These are phyloP conservation scores for Dendronephthya gigantea DNA, from an alignment of 64 coral and sea anemone species.

Conservation along the genomic window DNA sequence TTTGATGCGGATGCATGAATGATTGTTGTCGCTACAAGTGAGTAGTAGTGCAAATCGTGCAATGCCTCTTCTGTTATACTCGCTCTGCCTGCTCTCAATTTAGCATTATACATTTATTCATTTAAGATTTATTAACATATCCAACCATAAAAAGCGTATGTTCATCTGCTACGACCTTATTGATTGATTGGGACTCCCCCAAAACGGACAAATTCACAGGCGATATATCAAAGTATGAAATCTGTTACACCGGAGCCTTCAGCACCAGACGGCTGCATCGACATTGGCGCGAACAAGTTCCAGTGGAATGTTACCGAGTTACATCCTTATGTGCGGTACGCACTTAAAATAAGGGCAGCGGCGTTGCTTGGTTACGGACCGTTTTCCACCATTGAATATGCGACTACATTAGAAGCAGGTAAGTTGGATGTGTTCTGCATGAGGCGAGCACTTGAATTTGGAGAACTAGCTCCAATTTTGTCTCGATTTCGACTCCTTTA, in stretches of 20 bases:
- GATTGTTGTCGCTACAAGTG: too few species aligned
- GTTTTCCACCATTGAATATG: not conserved
- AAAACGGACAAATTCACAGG: not conserved
- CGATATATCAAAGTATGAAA: not conserved
- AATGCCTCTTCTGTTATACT: too few species aligned
- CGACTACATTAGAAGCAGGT: not conserved
- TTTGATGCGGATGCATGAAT: too few species aligned
- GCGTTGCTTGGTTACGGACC: not conserved
- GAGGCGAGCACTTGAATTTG: too few species aligned
- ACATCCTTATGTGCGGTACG: not conserved
- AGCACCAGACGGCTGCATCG: not conserved
- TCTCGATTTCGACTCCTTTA: not conserved
- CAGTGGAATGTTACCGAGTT: not conserved
- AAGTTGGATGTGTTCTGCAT: too few species aligned
- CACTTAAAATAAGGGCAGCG: not conserved
- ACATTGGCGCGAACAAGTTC: not conserved
- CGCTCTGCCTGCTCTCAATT: too few species aligned
- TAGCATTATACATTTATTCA: too few species aligned
- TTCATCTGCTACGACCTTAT: not conserved
- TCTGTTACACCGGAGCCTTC: not conserved
- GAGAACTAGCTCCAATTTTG: too few species aligned
- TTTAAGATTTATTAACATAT: not conserved
- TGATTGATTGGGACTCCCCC: not conserved
- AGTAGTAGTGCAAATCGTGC: too few species aligned
- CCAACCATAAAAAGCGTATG: not conserved